phyloP scores from a whole-genome alignment of 2,113 vertebrate genomes.

The Epinephelus fuscoguttatus region DNA sequence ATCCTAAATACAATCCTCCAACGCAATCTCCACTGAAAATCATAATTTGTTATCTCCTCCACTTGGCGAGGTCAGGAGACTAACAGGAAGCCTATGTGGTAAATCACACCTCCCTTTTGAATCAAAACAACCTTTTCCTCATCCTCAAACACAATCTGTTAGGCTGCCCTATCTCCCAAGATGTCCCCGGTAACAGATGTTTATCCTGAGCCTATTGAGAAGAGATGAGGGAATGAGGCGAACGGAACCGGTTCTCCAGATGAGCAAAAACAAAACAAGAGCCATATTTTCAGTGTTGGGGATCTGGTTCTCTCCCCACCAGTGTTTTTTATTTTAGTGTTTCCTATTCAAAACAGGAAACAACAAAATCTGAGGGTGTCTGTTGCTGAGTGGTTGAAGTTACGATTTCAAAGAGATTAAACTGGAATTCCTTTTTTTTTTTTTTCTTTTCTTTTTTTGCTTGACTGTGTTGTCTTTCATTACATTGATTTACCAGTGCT shows the following conservation, averaged over 20 bases:
- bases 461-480: conserved; percentile 41
- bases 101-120: conserved; percentile 66
- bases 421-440: conserved; percentile 17
- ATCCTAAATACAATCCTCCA: conserved; percentile 37
- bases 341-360: conserved; percentile 47
- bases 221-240: conserved; percentile 59
- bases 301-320: conserved; percentile 9
- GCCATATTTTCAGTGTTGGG: conserved; percentile 42
- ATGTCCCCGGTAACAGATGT: conserved; percentile 73
- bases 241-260: conserved; percentile 60
- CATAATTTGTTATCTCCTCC: conserved; percentile 47
- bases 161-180: conserved; percentile 62
- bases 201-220: conserved; percentile 67
- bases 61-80: conserved; percentile 61
- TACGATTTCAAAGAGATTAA: conserved; percentile 26
- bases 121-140: conserved; percentile 76
- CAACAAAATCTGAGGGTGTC: conserved; percentile 23
- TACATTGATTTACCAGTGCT: conserved; percentile 58
- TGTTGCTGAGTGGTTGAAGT: conserved; percentile 20
- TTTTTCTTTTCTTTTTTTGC: conserved; percentile 17
- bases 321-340: background rate
- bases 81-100: conserved; percentile 59
- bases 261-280: conserved; percentile 69
- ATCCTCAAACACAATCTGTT: conserved; percentile 74
- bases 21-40: conserved; percentile 45